Evolutionary conservation across 2,797 vertebrate genomes (phyloP), one percentile per base, ranked within the genome.

Genomic region (Phylloscopus collybita): DNA sequence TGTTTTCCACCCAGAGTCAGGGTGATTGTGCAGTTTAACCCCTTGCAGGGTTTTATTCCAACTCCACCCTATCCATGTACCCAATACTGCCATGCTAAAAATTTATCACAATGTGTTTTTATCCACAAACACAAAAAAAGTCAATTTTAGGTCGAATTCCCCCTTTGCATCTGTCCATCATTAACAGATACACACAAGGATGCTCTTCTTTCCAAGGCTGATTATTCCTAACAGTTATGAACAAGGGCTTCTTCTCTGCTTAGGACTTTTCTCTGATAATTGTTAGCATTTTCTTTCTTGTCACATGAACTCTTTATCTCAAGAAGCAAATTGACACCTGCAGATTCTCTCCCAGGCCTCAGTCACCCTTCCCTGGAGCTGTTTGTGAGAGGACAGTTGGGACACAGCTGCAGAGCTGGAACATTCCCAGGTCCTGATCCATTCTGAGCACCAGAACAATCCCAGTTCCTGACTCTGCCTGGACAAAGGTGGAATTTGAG

Each of bases 321-420:
- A 91, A 97, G 95, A 96, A 97, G 95, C 91, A 96, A 96, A 95
- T 49, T 62, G 86, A 79, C 4, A 4, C 34, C 92, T 88, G 80
- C 89, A 70, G 82, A 82, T 34, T 88, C 66, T 86, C 54, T 94
- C 71, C 74, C 1, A 66, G 90, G 78, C 80, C 70, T 91, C 40
- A 17, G 49, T 56, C 56, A 26, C 80, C 72, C 51, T 86, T 53
- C 81, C 64, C 83, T 94, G 90, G 70, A 90, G 87, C 84, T 86
- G 4, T 53, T 64, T 64, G 74, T 87, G 93, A 87, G 40, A 92
- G 67, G 89, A 93, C 91, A 65, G 2, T 27, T 62, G 45, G 59
- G 70, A 57, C 32, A 34, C 50, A 72, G 73, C 83, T 80, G 45
- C 85, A 78, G 53, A 94, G 40, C 67, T n/a, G 8, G 38, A 73